These are phyloP conservation scores for Myotis vivesi DNA, from an alignment of 2,797 vertebrate species.

Conservation along the genomic window DNA sequence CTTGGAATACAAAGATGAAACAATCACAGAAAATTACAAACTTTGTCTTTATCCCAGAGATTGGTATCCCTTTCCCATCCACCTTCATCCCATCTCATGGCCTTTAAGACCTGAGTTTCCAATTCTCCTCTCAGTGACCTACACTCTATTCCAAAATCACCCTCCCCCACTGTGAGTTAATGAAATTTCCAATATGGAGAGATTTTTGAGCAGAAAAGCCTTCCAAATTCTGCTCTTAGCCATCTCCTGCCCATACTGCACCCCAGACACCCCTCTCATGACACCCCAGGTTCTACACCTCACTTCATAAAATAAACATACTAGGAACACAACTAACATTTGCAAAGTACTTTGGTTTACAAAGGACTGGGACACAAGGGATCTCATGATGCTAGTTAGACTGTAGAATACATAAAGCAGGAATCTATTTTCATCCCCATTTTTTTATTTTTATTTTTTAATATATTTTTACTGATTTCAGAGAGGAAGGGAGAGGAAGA, in stretches of 20 bases:
- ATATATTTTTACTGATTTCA: too few species aligned
- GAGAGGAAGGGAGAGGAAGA: too few species aligned
- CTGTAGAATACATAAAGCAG: not conserved
- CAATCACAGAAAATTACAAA: not conserved
- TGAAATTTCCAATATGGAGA: not conserved
- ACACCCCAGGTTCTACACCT: not conserved
- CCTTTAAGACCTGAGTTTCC: not conserved
- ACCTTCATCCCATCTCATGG: not conserved
- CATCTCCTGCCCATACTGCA: not conserved
- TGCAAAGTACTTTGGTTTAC: not conserved
- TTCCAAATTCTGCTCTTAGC: not conserved
- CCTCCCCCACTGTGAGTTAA: not conserved
- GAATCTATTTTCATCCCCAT: not conserved
- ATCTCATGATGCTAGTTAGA: not conserved
- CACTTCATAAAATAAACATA: not conserved
- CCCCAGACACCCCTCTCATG: not conserved
- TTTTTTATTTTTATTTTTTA: not conserved
- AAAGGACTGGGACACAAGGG: not conserved
- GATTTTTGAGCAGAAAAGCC: not conserved
- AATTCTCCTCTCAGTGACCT: not conserved
- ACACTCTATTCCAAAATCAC: not conserved
- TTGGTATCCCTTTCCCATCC: not conserved
- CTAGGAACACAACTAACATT: not conserved
- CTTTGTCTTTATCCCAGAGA: not conserved
- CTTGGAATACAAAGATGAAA: slow-evolving; percentile 16